Evolutionary conservation across 2,113 vertebrate species (phyloP), one percentile per base, ranked within the genome.

Genomic region (Aythya baeri): DNA sequence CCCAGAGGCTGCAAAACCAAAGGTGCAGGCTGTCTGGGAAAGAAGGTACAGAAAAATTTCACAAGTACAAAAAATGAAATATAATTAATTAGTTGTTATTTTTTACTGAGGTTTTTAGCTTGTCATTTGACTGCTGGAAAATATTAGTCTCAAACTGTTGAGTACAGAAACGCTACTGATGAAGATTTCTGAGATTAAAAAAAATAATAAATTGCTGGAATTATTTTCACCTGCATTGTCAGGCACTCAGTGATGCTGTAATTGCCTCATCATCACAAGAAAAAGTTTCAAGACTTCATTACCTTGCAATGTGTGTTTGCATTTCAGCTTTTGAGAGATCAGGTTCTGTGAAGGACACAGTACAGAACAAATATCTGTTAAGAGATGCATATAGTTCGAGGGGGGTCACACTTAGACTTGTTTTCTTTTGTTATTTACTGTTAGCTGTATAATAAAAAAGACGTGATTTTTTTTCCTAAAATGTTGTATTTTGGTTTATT

Each of bases 11-110:
- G 46, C 17, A 70, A 74, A 86, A 62, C 9, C 58, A 34, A 43
- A 52, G 32, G 34, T 54, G 34, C 52, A 46, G 46, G 6, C 8
- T 82, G 82, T 54, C n/a, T 46, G 5, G 0, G 0, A 67, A 85
- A 67, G 61, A n/a, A 88, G 25, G 22, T 70, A 43, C 54, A 68
- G 43, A 57, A 89, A 55, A 71, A 34, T 3, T 58, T 91, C 32
- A 18, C 10, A 57, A 58, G 26, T 70, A 46, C 34, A 74, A 44
- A 79, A 93, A n/a, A 52, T 31, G 9, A 52, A 94, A 78, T 23
- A 74, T 31, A 59, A 38, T 68, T 34, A n/a, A 55, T 82, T 59
- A 38, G 16, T 62, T 50, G 23, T 50, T 6, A 14, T 46, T 75
- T 59, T 68, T 81, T 46, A 11, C 20, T 81, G 70, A 49, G 17